Conservation (phyloP, 35 echinoderm and acorn worm species). For the Eucidaris tribuloides region DNA sequence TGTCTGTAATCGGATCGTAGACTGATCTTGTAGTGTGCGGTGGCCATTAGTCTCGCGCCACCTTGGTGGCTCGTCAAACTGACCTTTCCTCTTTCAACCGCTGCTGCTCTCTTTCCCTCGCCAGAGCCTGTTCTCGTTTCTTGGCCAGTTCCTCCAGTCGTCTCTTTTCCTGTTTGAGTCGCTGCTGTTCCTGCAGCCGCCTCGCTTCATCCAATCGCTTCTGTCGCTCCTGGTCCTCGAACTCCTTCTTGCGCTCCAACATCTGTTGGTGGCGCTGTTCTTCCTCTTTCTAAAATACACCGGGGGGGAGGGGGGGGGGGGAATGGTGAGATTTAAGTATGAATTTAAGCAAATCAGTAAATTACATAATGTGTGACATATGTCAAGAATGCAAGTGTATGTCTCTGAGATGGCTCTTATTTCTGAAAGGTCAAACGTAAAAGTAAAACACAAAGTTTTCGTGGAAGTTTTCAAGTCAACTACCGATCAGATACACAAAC, state of each 20-base stretch:
- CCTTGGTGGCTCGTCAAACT: neutral
- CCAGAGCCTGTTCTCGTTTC: conserved; percentile 28
- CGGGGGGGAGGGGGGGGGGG: too few species aligned
- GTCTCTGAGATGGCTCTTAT: too few species aligned
- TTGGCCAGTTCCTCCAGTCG: conserved; percentile 30
- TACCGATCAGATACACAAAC: too few species aligned
- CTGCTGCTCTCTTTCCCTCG: conserved; percentile 57
- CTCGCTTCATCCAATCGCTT: conserved; percentile 57
- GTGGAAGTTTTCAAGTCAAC: too few species aligned
- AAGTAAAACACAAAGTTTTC: too few species aligned
- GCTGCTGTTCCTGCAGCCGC: conserved; percentile 45
- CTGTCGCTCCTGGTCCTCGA: conserved; percentile 66
- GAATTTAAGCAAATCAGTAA: neutral
- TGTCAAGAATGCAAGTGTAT: too few species aligned
- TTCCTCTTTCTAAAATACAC: conserved; percentile 53
- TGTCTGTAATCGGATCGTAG: neutral
- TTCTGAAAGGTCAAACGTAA: too few species aligned
- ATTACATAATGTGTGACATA: too few species aligned
- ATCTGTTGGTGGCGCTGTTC: conserved; percentile 59
- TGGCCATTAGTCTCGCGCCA: neutral
- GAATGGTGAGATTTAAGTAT: too few species aligned
- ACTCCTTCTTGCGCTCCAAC: conserved; percentile 66
- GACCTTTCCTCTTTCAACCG: conserved; percentile 64
- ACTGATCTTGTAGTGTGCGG: neutral
- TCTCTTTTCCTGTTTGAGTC: conserved; percentile 36